These are phyloP conservation scores for Lumbricus terrestris DNA, from an alignment of 2,888 invertebrate species.

Conservation along the genomic window DNA sequence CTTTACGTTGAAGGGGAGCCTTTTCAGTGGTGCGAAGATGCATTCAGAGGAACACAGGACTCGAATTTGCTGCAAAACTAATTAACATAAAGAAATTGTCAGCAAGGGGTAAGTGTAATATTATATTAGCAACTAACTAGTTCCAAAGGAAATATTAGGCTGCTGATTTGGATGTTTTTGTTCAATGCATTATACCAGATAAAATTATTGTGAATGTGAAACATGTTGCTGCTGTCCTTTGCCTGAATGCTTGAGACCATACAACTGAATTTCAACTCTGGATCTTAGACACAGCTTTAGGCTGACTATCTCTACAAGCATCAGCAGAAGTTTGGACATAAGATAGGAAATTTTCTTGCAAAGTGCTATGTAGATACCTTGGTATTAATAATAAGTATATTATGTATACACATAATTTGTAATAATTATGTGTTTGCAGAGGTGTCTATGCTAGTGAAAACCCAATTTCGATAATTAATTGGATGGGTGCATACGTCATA, in stretches of 20 bases:
- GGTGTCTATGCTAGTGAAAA: no score
- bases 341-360: no score
- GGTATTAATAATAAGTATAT: no score
- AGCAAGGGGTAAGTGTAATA: constrained; percentile 72
- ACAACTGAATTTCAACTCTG: neutral
- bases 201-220: neutral
- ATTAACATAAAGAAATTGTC: constrained; percentile 99
- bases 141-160: neutral
- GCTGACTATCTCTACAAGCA: neutral
- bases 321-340: neutral
- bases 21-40: constrained; percentile 16
- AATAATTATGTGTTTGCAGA: no score
- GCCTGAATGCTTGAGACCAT: neutral
- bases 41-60: constrained; percentile 68
- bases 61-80: neutral
- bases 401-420: no score
- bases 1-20: constrained; percentile 68
- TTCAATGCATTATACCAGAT: neutral
- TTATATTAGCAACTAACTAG: no score
- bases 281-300: neutral
- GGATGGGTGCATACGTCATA: no score
- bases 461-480: no score
- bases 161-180: neutral
- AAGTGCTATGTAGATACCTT: no score
- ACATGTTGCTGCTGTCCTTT: neutral